These are phyloP conservation scores for Bombus consobrinus DNA, from an alignment of 1,140 invertebrate genomes.

Conservation along the genomic window DNA sequence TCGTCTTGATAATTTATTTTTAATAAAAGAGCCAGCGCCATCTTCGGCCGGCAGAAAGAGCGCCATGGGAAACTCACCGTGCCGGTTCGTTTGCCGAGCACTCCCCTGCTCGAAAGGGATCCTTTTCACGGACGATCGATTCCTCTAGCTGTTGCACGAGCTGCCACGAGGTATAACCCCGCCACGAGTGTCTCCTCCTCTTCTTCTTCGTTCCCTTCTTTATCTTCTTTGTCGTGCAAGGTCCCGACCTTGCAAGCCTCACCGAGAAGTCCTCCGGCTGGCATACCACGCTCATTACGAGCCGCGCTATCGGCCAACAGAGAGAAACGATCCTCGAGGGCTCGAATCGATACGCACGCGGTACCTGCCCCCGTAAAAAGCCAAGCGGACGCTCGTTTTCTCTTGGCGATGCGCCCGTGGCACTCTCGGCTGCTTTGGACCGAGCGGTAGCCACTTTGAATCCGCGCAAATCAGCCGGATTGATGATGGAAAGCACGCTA, in stretches of 20 bases:
- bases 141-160: conserved; percentile 11
- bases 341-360: conserved; percentile 19
- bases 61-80: conserved; percentile 64
- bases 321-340: conserved; percentile 20
- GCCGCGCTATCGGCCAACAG: conserved; percentile 32
- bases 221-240: conserved; percentile 45
- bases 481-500: conserved; percentile 42
- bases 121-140: conserved; percentile 52
- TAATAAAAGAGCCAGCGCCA: conserved; percentile 65
- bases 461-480: conserved; percentile 47
- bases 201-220: conserved; percentile 4
- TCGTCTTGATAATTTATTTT: conserved; percentile 69
- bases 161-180: conserved; percentile 18
- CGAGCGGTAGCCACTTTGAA: conserved; percentile 34
- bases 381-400: neutral
- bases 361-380: conserved; percentile 9
- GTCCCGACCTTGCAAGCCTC: conserved; percentile 59
- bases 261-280: conserved; percentile 14
- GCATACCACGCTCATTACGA: conserved; percentile 44
- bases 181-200: conserved; percentile 9
- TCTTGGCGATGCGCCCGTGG: neutral
- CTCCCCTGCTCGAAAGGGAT: conserved; percentile 47
- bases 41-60: conserved; percentile 39
- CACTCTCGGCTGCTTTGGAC: neutral
- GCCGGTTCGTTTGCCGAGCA: conserved; percentile 52